Conservation (phyloP, 2,888 invertebrate species). For the Drosophila infuscata region DNA sequence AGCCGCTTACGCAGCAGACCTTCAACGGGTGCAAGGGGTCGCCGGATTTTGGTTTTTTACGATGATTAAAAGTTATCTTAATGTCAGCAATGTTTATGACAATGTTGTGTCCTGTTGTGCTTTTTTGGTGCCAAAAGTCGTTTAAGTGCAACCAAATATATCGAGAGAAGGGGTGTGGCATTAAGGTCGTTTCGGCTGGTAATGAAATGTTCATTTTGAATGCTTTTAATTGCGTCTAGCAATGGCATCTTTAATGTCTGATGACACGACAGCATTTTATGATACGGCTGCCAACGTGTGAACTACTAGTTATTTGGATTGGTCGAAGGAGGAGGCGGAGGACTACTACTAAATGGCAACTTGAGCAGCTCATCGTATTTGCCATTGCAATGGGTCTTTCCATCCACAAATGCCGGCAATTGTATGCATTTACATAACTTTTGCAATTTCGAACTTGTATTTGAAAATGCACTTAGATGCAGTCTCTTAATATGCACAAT, state of each 20-base stretch:
- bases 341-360: slow-evolving; percentile 2
- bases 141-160: slow-evolving; percentile 24
- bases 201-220: slow-evolving; percentile 72
- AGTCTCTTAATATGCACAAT: slow-evolving; percentile 60
- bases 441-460: slow-evolving; percentile 46
- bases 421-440: slow-evolving; percentile 44
- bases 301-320: slow-evolving; percentile 19
- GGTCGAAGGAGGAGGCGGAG: not conserved
- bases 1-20: slow-evolving; percentile 71
- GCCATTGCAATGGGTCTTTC: slow-evolving; percentile 9
- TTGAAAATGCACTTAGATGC: slow-evolving; percentile 71
- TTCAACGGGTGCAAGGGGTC: slow-evolving; percentile 14
- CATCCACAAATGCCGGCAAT: slow-evolving; percentile 6
- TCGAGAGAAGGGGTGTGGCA: slow-evolving; percentile 4
- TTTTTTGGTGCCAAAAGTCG: slow-evolving; percentile 47
- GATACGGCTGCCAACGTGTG: slow-evolving; percentile 39
- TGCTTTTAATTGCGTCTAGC: slow-evolving; percentile 77
- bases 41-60: slow-evolving; percentile 62
- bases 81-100: slow-evolving; percentile 74
- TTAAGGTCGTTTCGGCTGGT: slow-evolving; percentile 53
- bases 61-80: slow-evolving; percentile 80
- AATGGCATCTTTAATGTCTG: slow-evolving; percentile 72
- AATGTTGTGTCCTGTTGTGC: slow-evolving; percentile 59
- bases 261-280: slow-evolving; percentile 55
- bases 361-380: slow-evolving; percentile 6